Conservation (phyloP, 2,113 vertebrate species). For the Crotalus tigris region DNA sequence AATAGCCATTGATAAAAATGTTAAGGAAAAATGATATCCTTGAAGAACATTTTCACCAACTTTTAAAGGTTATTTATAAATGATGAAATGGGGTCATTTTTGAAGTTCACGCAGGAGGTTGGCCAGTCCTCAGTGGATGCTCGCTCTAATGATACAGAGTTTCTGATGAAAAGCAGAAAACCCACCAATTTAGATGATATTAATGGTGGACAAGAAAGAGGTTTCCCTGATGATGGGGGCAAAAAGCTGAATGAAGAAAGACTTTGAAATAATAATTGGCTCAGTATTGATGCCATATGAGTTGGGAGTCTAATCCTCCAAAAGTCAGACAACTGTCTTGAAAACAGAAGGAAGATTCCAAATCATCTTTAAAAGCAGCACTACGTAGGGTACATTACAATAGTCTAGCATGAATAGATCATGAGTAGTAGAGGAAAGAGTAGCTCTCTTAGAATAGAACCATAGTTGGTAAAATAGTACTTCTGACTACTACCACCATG, state of each 20-base stretch:
- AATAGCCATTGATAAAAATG: too few species aligned
- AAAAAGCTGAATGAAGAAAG: not conserved
- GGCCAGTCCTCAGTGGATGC: too few species aligned
- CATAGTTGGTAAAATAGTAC: not conserved
- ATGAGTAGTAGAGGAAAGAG: not conserved
- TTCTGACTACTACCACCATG: not conserved
- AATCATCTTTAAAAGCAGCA: not conserved
- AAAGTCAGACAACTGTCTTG: not conserved
- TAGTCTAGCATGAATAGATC: not conserved
- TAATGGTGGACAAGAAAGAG: not conserved
- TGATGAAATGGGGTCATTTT: too few species aligned
- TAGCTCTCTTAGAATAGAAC: not conserved
- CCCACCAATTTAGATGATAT: too few species aligned
- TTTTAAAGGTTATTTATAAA: too few species aligned
- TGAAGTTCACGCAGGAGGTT: too few species aligned
- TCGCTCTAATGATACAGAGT: too few species aligned
- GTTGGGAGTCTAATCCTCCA: not conserved
- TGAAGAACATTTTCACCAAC: too few species aligned
- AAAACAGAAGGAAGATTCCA: not conserved
- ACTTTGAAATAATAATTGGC: not conserved
- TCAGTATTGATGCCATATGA: too few species aligned
- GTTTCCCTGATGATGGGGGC: not conserved
- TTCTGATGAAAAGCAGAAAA: too few species aligned
- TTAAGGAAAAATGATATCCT: too few species aligned
- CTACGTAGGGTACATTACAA: not conserved